Conservation (phyloP, 2,797 vertebrate species). For the Ctenopoma kingsleyae region DNA sequence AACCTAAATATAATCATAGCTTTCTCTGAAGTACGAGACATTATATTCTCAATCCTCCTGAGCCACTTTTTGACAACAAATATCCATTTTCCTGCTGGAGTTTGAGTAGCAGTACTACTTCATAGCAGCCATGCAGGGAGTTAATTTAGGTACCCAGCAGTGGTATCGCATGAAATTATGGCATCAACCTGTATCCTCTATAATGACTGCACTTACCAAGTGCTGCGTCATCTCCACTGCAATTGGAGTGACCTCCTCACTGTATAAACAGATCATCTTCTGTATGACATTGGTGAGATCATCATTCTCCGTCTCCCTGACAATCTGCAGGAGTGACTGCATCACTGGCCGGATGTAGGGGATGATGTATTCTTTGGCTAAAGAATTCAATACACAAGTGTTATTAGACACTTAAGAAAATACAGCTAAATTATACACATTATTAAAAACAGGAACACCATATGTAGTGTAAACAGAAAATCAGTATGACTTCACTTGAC, state of each 20-base stretch:
- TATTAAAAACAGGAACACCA: too few species aligned
- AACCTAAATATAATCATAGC: neutral
- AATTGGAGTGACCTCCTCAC: conserved; percentile 98
- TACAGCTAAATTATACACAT: too few species aligned
- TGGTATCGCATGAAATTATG: neutral
- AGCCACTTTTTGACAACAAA: neutral
- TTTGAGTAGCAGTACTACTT: neutral
- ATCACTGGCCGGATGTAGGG: conserved; percentile 98
- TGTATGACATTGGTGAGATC: conserved; percentile 99
- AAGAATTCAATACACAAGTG: conserved; percentile 2
- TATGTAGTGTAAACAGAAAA: neutral
- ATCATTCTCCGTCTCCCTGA: conserved; percentile 98
- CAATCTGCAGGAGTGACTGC: conserved; percentile 99
- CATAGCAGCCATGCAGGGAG: neutral
- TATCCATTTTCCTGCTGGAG: neutral
- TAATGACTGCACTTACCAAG: conserved; percentile 86
- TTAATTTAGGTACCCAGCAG: neutral
- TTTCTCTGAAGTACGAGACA: neutral
- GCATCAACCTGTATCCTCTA: neutral
- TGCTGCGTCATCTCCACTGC: conserved; percentile 99
- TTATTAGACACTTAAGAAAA: neutral
- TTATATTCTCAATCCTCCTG: too few species aligned
- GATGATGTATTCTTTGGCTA: conserved; percentile 98
- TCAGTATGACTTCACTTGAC: neutral
- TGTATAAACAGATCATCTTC: conserved; percentile 99